Evolutionary conservation across 1,140 invertebrate species (phyloP).

Genomic region (Drosophila kurseongensis): DNA sequence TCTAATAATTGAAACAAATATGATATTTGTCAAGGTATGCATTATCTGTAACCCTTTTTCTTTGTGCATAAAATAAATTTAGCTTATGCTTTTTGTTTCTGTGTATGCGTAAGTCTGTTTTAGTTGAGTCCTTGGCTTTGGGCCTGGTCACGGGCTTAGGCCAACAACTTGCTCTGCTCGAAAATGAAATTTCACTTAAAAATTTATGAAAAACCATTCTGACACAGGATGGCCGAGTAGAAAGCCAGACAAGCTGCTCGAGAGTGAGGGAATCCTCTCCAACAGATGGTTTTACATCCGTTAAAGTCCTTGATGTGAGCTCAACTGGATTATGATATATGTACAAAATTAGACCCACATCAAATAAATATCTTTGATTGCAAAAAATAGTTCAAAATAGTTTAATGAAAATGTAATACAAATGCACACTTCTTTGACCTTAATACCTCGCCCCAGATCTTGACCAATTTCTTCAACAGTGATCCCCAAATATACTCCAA

Average conservation of each 20-base stretch:
- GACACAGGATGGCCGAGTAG: conserved; percentile 40
- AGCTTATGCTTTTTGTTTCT: neutral
- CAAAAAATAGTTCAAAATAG: neutral
- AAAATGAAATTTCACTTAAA: conserved; percentile 73
- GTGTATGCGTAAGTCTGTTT: conserved; percentile 31
- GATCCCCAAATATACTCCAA: neutral
- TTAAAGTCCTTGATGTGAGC: neutral
- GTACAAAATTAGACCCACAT: neutral
- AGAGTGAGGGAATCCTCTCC: conserved; percentile 37
- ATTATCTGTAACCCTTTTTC: too few species aligned
- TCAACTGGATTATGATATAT: conserved; percentile 2
- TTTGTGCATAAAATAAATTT: too few species aligned
- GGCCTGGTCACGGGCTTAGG: conserved; percentile 44
- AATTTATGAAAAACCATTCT: conserved; percentile 73
- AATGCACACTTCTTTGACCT: neutral
- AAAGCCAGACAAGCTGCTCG: conserved; percentile 48
- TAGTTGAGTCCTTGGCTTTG: conserved; percentile 37
- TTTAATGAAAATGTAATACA: neutral
- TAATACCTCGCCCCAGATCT: too few species aligned
- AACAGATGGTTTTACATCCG: conserved; percentile 12
- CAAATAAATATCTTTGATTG: conserved; percentile 3
- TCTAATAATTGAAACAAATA: too few species aligned
- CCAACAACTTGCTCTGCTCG: conserved; percentile 38
- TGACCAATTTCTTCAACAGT: too few species aligned
- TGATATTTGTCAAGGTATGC: too few species aligned